These are phyloP conservation scores for Limulus polyphemus DNA, from an alignment of 2,888 invertebrate genomes.

Conservation along the genomic window DNA sequence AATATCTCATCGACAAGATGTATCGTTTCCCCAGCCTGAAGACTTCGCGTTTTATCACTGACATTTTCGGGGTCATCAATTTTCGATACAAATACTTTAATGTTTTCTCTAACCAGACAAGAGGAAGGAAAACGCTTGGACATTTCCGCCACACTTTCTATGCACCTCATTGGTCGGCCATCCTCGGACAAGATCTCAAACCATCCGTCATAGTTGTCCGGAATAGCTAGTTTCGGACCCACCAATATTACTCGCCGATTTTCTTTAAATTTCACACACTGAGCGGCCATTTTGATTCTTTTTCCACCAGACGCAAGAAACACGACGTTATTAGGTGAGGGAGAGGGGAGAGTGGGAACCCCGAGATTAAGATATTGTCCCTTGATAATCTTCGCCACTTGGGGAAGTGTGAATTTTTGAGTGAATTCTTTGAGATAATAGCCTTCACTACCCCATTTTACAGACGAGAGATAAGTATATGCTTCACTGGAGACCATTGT, in stretches of 20 bases:
- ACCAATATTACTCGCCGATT: slow-evolving; percentile 39
- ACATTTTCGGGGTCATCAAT: slow-evolving; percentile 29
- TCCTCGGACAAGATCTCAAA: slow-evolving; percentile 91
- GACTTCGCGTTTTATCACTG: slow-evolving; percentile 45
- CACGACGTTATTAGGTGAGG: slow-evolving; percentile 72
- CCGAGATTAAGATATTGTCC: slow-evolving; percentile 87
- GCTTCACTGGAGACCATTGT: slow-evolving; percentile 18
- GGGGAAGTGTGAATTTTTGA: slow-evolving; percentile 47
- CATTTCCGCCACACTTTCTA: slow-evolving; percentile 74
- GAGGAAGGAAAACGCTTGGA: slow-evolving; percentile 42
- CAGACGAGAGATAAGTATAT: slow-evolving; percentile 21
- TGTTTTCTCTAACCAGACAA: slow-evolving; percentile 64
- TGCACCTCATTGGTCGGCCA: slow-evolving; percentile 75
- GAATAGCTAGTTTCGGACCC: slow-evolving; percentile 72
- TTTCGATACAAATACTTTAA: slow-evolving; percentile 47
- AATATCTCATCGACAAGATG: slow-evolving; percentile 49
- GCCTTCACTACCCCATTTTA: slow-evolving; percentile 32
- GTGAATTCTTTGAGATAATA: slow-evolving; percentile 36
- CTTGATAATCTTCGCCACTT: slow-evolving; percentile 79
- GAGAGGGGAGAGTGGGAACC: slow-evolving; percentile 72
- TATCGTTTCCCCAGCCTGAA: slow-evolving; percentile 69
- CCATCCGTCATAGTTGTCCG: slow-evolving; percentile 72
- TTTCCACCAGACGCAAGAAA: slow-evolving; percentile 72
- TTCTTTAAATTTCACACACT: slow-evolving; percentile 68
- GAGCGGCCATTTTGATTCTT: slow-evolving; percentile 60